These are phyloP conservation scores for Chaetophractus vellerosus DNA, from an alignment of 2,797 vertebrate species.

Conservation along the genomic window DNA sequence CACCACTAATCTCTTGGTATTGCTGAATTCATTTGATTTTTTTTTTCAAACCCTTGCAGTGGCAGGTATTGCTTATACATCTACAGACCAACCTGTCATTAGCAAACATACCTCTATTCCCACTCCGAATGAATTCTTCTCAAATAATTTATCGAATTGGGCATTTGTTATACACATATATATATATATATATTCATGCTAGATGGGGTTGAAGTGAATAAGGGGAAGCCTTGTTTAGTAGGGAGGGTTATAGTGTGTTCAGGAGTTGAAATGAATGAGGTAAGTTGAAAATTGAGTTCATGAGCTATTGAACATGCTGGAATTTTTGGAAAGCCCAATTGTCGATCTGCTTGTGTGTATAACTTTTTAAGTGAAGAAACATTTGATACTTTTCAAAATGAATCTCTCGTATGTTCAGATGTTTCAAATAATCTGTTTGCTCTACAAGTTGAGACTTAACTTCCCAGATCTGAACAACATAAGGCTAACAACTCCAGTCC, in stretches of 20 bases:
- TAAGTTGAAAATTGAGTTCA: background rate
- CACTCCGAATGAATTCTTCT: conserved; percentile 11
- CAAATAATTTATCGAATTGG: conserved; percentile 46
- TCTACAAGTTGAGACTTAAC: conserved; percentile 34
- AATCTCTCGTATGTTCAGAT: conserved; percentile 45
- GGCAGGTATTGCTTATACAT: background rate
- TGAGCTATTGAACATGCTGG: background rate
- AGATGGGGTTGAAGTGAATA: background rate
- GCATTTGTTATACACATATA: background rate
- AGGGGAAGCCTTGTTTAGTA: background rate
- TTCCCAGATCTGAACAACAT: background rate
- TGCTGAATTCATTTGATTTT: background rate
- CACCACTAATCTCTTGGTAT: background rate
- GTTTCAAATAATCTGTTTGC: conserved; percentile 65
- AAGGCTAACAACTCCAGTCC: background rate
- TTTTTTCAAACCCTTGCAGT: conserved; percentile 19
- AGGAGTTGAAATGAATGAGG: background rate
- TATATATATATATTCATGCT: too few species aligned
- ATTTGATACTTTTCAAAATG: conserved; percentile 56
- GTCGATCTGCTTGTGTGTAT: background rate
- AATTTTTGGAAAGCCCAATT: conserved; percentile 30
- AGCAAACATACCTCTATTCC: background rate
- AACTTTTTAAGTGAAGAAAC: background rate
- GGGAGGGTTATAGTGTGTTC: background rate
- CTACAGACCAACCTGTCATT: background rate